A percentile compares a stretch with the other conserved stretches of the same genome.
Conservation (phyloP, 2,888 invertebrate species). For the Rotaria sp. region DNA sequence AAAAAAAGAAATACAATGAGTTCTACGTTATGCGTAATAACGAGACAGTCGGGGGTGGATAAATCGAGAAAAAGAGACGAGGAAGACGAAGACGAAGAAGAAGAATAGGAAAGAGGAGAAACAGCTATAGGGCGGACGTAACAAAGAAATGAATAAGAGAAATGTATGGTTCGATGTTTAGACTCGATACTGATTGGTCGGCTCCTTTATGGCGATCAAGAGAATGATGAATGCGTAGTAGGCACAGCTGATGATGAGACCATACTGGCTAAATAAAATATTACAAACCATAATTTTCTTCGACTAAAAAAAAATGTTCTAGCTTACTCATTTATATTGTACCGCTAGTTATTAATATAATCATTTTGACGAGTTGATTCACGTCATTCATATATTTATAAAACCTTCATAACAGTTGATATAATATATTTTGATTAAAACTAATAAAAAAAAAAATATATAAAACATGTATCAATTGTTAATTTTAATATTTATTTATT, state of each 20-base stretch:
- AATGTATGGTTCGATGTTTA: slow-evolving; percentile 15
- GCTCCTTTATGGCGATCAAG: not conserved
- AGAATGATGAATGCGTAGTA: not conserved
- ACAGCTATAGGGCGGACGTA: not conserved
- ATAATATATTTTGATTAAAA: not conserved
- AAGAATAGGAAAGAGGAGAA: not conserved
- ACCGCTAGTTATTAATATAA: not conserved
- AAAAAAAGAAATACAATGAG: not conserved
- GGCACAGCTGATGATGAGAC: not conserved
- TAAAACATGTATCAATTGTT: not conserved
- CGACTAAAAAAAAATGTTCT: not conserved
- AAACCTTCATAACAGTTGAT: too few species aligned
- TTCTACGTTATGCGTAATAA: not conserved
- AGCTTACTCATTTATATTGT: not conserved
- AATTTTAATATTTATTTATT: not conserved
- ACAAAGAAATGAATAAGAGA: not conserved
- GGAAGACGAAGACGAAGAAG: not conserved
- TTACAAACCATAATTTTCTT: not conserved
- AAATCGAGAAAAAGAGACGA: not conserved
- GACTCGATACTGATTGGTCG: not conserved
- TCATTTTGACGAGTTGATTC: not conserved
- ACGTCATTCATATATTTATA: not conserved
- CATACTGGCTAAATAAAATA: not conserved
- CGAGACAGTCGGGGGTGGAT: not conserved
- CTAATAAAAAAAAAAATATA: too few species aligned